Evolutionary conservation across 1,140 invertebrate genomes (phyloP), one percentile per base, ranked within the genome.

Genomic region (Macrotrachela quadricornifera): DNA sequence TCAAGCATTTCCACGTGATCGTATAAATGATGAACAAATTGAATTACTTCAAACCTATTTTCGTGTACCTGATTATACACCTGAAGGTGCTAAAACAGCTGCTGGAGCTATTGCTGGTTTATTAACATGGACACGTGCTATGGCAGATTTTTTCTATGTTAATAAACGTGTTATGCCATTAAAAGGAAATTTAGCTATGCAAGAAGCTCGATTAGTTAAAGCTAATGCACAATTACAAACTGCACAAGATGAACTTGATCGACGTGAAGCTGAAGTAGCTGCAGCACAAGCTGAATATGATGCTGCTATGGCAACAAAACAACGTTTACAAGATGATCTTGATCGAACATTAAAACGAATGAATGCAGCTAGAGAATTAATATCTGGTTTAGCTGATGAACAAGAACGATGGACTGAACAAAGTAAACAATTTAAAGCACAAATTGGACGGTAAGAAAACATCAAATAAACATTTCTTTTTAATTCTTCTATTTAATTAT

Each of bases 1-100:
- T 12, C 82, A 91, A 71, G 86, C 85, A 60, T 96, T 91, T 68
- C 85, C 86, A 0, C 94, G 94, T 70, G 88, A 95, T 64, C 82
- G 83, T 8, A 95, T 94, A 45, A 94, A 92, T 63, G 87, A 91
- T 62, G 90, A 95, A 74, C 90, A 88, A 76, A 80, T 94, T 2
- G 88, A 95, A 63, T 71, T 92, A 43, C 69, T 95, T 18, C 75
- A 81, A 57, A 87, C 87, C 0, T 94, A 92, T 66, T 83, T 94
- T 57, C 77, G 80, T 60, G 84, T 86, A 80, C 83, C 68, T 38
- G 69, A 71, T 47, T 71, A 71, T 56, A 64, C 59, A n/a, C 16
- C 65, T 43, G 67, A 70, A 16, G 64, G 58, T 8, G 68, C 67
- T 42, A 67, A 64, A 56, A 61, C 61, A 47, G 69, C 69, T 11